Conservation (phyloP, 2,797 vertebrate genomes). For the Hybognathus amarus region DNA sequence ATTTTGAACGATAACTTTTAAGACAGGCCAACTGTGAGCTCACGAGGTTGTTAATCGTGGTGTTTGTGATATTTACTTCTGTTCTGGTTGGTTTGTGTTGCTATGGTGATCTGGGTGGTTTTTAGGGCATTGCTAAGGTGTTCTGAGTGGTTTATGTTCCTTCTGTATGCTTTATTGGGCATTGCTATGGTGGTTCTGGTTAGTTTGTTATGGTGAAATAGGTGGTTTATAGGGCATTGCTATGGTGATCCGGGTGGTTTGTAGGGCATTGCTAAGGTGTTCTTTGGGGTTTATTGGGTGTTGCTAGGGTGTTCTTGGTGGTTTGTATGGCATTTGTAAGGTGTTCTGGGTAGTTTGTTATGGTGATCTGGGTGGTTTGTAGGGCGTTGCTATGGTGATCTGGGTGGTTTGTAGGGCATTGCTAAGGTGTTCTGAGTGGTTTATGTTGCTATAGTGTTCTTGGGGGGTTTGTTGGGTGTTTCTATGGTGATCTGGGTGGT, state of each 20-base stretch:
- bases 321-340: accelerated
- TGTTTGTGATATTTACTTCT: no score
- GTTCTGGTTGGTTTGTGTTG: background rate
- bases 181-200: background rate
- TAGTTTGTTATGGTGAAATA: background rate
- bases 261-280: background rate
- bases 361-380: background rate
- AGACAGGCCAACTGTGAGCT: no score
- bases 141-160: background rate
- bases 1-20: no score
- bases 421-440: background rate
- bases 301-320: background rate
- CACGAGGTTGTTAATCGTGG: no score
- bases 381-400: background rate
- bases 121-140: background rate
- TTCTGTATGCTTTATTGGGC: background rate
- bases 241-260: background rate
- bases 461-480: background rate
- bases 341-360: background rate
- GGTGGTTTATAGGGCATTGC: background rate
- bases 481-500: background rate
- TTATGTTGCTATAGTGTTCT: no score
- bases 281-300: background rate
- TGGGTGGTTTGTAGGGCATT: background rate
- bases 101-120: background rate